Evolutionary conservation across 64 coral and sea anemone species (phyloP), one percentile per base, ranked within the genome.

Genomic region (Cladopsammia gracilis): DNA sequence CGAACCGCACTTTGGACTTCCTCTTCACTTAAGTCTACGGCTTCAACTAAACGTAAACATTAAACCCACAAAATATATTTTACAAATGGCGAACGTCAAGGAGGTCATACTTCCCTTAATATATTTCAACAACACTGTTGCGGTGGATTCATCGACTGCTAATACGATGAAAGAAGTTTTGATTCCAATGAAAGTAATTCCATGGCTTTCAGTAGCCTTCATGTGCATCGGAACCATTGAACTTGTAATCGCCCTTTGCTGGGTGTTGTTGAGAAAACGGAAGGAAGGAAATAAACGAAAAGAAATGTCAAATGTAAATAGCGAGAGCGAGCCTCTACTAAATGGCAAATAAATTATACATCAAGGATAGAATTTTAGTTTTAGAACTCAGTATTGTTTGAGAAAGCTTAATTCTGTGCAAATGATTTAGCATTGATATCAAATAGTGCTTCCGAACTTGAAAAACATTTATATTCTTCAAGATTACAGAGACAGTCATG

Each of bases 1-100:
- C 22, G 92, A 94, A 42, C 89, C 92, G 7, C 73, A 75, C 68
- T 88, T 86, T 10, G 96, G 96, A 7, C 89, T 95, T 53, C 92
- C 88, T 10, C 44, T 98, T 23, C 83, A 94, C 7, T 70, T 85
- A 1, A 74, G 72, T 13, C 76, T 98, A 11, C 57, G 89, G 4
- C 53, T 98, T 51, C 96, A 98, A 59, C 62, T 98, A 0, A 94
- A 94, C 64, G 65, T 90, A 19, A 79, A 90, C 48, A 94, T 94
- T 14, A 74, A 91, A 66, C 65, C 87, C 5, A 48, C 81, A 18
- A 73, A 81, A 25, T 61, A 83, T 50, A 88, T 98, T 0, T 58
- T 8, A 5, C 79, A 93, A 78, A 98, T 89, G 13, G 70, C 61
- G 5, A 71, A 71, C 4, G 61, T 94, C 10, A 65, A 71, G 3